Conservation (phyloP, 2,888 invertebrate genomes). For the Palloptera scutellata region DNA sequence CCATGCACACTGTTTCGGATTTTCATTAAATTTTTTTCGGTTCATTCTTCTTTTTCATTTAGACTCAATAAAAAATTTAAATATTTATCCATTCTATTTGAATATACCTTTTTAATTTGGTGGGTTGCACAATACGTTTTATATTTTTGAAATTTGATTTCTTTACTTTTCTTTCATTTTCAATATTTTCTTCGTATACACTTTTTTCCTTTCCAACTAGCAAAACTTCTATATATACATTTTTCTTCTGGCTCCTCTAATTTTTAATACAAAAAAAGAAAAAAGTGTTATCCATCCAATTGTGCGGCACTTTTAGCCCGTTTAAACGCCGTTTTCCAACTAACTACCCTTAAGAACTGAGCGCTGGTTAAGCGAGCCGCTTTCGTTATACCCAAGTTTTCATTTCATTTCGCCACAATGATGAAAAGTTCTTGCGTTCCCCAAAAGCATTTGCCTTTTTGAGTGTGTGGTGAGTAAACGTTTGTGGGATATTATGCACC, state of each 20-base stretch:
- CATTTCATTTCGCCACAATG: conserved; percentile 13
- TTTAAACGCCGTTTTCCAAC: conserved; percentile 60
- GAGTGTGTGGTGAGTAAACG: no score
- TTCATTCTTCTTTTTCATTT: conserved; percentile 23
- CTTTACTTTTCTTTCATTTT: conserved; percentile 27
- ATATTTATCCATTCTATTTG: conserved; percentile 22
- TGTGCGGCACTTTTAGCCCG: conserved; percentile 55
- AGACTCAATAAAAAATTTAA: conserved; percentile 24
- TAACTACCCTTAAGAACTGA: conserved; percentile 63
- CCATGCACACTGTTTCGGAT: conserved; percentile 26
- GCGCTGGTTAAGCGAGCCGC: conserved; percentile 47
- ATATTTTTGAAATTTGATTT: conserved; percentile 4
- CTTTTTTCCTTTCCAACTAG: conserved; percentile 37
- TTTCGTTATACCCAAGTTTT: conserved; percentile 52
- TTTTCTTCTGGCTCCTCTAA: conserved; percentile 34
- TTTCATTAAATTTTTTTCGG: conserved; percentile 18
- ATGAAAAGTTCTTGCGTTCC: conserved; percentile 13
- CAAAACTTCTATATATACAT: conserved; percentile 37
- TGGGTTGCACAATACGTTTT: conserved; percentile 30
- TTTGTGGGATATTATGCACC: not conserved
- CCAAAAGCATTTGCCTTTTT: conserved; percentile 1
- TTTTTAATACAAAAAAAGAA: conserved; percentile 35
- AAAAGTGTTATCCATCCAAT: conserved; percentile 55
- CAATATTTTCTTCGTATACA: conserved; percentile 36
- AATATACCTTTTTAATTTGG: conserved; percentile 22